A percentile compares a stretch with the other conserved stretches of the same genome.
Conservation (phyloP, 2,888 invertebrate genomes). For the Hirtodrosophila confusa region DNA sequence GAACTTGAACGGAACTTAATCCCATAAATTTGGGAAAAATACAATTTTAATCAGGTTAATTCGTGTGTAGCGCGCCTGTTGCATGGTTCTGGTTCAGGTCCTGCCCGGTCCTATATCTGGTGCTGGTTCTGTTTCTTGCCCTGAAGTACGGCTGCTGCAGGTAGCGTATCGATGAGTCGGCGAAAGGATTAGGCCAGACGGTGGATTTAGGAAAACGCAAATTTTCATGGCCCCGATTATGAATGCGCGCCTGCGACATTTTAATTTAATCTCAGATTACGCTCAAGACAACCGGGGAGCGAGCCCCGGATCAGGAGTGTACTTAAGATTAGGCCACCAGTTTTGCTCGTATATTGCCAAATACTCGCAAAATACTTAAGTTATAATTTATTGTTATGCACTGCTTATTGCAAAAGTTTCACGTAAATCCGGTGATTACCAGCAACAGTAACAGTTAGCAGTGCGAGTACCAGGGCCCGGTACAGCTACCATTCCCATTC, state of each 20-base stretch:
- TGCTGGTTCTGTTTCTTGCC: conserved; percentile 18
- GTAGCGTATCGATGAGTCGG: conserved; percentile 27
- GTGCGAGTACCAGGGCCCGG: no score
- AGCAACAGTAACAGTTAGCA: conserved; percentile 34
- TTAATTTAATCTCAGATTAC: conserved; percentile 79
- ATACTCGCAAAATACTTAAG: conserved; percentile 41
- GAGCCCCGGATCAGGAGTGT: conserved; percentile 58
- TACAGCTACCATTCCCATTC: conserved; percentile 17
- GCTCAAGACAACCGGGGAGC: conserved; percentile 52
- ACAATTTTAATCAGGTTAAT: conserved; percentile 81
- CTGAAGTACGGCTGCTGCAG: conserved; percentile 21
- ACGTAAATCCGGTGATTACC: conserved; percentile 65
- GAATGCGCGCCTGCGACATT: conserved; percentile 79
- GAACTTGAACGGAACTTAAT: conserved; percentile 81
- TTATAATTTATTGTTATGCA: conserved; percentile 58
- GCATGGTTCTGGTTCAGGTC: conserved; percentile 36
- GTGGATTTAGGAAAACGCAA: conserved; percentile 50
- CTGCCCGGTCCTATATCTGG: conserved; percentile 19
- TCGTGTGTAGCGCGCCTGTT: conserved; percentile 67
- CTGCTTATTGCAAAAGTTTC: conserved; percentile 72
- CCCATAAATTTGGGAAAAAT: conserved; percentile 80
- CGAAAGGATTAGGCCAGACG: conserved; percentile 59
- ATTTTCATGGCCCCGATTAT: conserved; percentile 57
- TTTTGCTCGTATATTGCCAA: conserved; percentile 76
- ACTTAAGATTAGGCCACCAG: conserved; percentile 59